Conservation (phyloP, 2,797 vertebrate genomes). For the Fundulus diaphanus region DNA sequence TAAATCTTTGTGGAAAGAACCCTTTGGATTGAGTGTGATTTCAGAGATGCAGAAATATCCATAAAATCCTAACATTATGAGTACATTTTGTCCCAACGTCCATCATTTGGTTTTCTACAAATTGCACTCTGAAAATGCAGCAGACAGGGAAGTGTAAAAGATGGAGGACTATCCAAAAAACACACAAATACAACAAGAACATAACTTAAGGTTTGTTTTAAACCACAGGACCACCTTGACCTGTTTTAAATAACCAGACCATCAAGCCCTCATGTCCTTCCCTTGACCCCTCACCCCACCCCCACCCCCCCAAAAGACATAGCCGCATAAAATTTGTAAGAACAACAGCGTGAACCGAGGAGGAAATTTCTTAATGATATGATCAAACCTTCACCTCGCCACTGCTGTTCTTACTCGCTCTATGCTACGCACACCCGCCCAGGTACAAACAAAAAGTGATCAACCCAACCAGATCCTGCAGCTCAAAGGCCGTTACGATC, state of each 20-base stretch:
- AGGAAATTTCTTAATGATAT: conserved; percentile 60
- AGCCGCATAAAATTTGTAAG: conserved; percentile 46
- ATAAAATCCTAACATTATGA: conserved; percentile 10
- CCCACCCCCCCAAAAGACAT: conserved; percentile 19
- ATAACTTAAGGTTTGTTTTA: conserved; percentile 45
- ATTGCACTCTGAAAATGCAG: conserved; percentile 41
- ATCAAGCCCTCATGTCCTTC: conserved; percentile 29
- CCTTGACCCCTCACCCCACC: conserved; percentile 30
- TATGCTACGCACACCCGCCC: conserved; percentile 44
- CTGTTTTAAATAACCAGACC: conserved; percentile 41
- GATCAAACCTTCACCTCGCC: conserved; percentile 47
- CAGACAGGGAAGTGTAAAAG: conserved; percentile 10
- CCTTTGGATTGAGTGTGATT: conserved; percentile 5
- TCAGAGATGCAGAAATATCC: conserved; percentile 21
- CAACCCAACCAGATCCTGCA: conserved; percentile 28
- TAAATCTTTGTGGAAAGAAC: conserved; percentile 2
- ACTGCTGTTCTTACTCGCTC: conserved; percentile 55
- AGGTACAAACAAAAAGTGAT: conserved; percentile 38
- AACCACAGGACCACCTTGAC: conserved; percentile 31
- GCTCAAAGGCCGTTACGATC: conserved; percentile 86
- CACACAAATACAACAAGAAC: conserved; percentile 47
- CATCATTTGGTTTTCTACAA: conserved; percentile 32
- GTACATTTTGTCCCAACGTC: conserved; percentile 23
- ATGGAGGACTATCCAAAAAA: conserved; percentile 23
- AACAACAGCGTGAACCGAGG: conserved; percentile 48